Conservation (phyloP, 2,797 vertebrate species). For the Hippoglossus hippoglossus region DNA sequence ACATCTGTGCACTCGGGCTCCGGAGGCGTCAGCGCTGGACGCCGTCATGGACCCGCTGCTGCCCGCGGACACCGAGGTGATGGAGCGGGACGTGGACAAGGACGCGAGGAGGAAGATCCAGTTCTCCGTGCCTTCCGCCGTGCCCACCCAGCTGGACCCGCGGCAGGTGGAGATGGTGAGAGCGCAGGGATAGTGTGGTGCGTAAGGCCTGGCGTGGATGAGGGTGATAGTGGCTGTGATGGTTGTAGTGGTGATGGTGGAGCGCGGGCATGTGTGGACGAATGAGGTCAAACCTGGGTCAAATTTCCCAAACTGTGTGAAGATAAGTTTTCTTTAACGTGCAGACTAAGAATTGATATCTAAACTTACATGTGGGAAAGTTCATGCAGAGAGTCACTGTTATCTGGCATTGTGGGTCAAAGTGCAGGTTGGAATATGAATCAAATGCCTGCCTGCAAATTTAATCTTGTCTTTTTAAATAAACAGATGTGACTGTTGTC, state of each 20-base stretch:
- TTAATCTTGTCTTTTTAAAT: slow-evolving; percentile 12
- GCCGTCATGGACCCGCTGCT: slow-evolving; percentile 72
- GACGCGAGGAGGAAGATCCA: slow-evolving; percentile 95
- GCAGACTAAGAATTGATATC: not conserved
- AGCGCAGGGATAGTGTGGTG: not conserved
- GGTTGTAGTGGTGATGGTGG: not conserved
- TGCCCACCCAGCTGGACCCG: slow-evolving; percentile 91
- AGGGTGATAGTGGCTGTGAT: not conserved
- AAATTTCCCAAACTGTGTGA: not conserved
- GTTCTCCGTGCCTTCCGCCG: slow-evolving; percentile 91
- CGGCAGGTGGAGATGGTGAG: slow-evolving; percentile 96
- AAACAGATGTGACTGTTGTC: slow-evolving; percentile 5
- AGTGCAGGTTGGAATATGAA: too few species aligned
- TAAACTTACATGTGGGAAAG: not conserved
- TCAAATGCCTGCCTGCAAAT: slow-evolving; percentile 6
- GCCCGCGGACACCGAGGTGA: slow-evolving; percentile 61
- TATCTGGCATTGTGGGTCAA: too few species aligned
- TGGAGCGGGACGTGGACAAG: slow-evolving; percentile 84
- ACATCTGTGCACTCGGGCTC: slow-evolving; percentile 6
- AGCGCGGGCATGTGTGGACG: not conserved
- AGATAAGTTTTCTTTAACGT: not conserved
- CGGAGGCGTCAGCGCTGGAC: slow-evolving; percentile 46
- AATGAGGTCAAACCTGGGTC: slow-evolving; percentile 43
- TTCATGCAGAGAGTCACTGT: too few species aligned
- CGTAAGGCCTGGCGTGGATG: not conserved